Conservation (phyloP, 1,140 invertebrate genomes). For the Drosophila novamexicana region DNA sequence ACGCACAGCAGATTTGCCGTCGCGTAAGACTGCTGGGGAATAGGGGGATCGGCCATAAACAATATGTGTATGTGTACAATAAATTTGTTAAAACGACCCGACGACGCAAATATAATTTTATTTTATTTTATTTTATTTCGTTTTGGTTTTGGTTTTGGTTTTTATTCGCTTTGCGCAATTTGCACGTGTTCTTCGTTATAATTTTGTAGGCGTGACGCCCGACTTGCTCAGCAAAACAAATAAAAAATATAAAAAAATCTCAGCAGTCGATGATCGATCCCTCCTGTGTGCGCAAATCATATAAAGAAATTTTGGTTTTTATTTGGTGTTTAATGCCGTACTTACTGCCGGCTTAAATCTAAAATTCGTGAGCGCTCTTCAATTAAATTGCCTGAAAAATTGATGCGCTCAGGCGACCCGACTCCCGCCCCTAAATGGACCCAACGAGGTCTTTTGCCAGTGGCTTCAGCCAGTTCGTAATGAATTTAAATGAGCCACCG, state of each 20-base stretch:
- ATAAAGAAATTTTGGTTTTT: constrained; percentile 51
- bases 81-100: constrained; percentile 28
- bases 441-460: constrained; percentile 2
- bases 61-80: constrained; percentile 18
- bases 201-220: constrained; percentile 33
- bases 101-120: constrained; percentile 59
- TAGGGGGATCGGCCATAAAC: constrained; percentile 26
- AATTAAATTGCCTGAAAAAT: constrained; percentile 79
- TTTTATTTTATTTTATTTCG: constrained; percentile 68
- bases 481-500: constrained; percentile 26
- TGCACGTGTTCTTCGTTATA: constrained; percentile 48
- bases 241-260: constrained; percentile 43
- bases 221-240: constrained; percentile 45
- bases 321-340: constrained; percentile 43
- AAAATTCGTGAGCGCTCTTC: constrained; percentile 51
- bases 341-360: constrained; percentile 27
- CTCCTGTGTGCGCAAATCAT: constrained; percentile 4
- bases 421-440: background rate
- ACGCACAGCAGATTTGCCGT: constrained; percentile 52
- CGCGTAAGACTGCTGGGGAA: constrained; percentile 2
- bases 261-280: background rate
- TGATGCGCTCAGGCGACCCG: constrained; percentile 22
- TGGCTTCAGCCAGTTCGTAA: constrained; percentile 21
- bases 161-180: constrained; percentile 39
- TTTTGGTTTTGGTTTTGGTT: constrained; percentile 25